Evolutionary conservation across 1,140 invertebrate species (phyloP), one percentile per base, ranked within the genome.

Genomic region (Eumeta japonica): DNA sequence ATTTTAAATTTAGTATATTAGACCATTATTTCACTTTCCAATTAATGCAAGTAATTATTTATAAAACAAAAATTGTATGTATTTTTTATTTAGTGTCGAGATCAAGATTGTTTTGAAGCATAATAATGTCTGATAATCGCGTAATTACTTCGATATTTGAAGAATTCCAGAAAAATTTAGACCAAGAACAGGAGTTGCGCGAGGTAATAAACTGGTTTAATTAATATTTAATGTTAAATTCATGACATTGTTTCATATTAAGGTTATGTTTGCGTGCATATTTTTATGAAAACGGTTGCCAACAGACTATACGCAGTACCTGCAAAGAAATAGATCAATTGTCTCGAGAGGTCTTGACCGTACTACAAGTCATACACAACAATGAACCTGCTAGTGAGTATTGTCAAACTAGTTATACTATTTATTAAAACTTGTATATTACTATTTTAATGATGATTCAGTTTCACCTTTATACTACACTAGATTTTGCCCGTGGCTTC

Each of bases 291-390:
- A 24, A 7, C 5, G 2, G 12, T n/a, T 27, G n/a, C 16, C 62
- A 62, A 11, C 43, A 72, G 67, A 54, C 52, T 51, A 70, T 72
- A 4, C 53, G 67, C 5, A 56, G 45, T 10, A 60, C 67, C n/a
- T 72, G 65, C 20, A 65, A 62, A 37, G 67, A 72, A 30, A 46
- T 66, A 0, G 63, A 68, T 31, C 60, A 67, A 33, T 52, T 62
- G 24, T 70, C 62, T 1, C 50, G 67, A 2, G 57, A 65, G 41
- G 49, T 52, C 15, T 56, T 58, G 13, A 67, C 67, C 18, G 43
- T 64, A 15, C 48, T 72, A 4, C 67, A 72, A 56, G 52, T 62
- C 2, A 72, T 72, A 32, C 67, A 72, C 30, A 61, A 72, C 34
- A 63, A 55, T 46, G 62, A 67, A 39, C 55, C 49, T 1, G 58